Percentiles rank a stretch among this genome's conserved stretches.
Evolutionary conservation across 2,797 vertebrate genomes (phyloP).

Genomic region (Chaetodon trifasciatus): DNA sequence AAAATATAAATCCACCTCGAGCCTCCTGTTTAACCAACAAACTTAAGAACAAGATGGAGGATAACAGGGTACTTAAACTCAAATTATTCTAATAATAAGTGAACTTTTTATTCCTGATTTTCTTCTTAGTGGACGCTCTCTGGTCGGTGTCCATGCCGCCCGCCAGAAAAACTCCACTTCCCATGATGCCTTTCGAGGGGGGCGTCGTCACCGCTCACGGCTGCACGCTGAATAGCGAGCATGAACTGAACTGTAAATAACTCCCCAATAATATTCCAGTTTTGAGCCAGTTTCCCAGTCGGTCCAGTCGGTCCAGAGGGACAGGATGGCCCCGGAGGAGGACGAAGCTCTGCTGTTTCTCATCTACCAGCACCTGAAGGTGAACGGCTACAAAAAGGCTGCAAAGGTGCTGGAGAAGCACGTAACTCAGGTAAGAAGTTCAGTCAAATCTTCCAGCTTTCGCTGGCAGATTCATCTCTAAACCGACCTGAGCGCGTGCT

Average conservation of each 20-base stretch:
- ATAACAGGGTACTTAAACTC: no score
- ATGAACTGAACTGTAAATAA: slow-evolving; percentile 48
- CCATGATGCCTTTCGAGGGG: slow-evolving; percentile 67
- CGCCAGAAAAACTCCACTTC: slow-evolving; percentile 44
- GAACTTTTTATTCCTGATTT: no score
- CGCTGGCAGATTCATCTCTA: background rate
- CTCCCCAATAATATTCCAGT: background rate
- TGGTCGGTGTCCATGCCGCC: background rate
- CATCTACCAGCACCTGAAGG: slow-evolving; percentile 78
- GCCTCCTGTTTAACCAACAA: background rate
- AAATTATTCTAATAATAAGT: no score
- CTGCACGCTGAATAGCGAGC: slow-evolving; percentile 50
- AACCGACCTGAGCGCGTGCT: accelerated
- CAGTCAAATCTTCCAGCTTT: accelerated
- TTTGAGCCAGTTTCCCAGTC: accelerated
- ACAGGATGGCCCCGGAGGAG: slow-evolving; percentile 66
- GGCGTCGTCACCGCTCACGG: slow-evolving; percentile 53
- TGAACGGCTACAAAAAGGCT: slow-evolving; percentile 73
- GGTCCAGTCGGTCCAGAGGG: background rate
- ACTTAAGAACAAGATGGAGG: background rate
- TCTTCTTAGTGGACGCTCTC: background rate
- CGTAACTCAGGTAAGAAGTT: slow-evolving; percentile 71
- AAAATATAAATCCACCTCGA: background rate
- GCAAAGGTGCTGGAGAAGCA: slow-evolving; percentile 76
- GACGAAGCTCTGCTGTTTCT: slow-evolving; percentile 72